Base-by-base conservation (phyloP, 92 coral and sea anemone genomes). In the Metridium senile region DNA sequence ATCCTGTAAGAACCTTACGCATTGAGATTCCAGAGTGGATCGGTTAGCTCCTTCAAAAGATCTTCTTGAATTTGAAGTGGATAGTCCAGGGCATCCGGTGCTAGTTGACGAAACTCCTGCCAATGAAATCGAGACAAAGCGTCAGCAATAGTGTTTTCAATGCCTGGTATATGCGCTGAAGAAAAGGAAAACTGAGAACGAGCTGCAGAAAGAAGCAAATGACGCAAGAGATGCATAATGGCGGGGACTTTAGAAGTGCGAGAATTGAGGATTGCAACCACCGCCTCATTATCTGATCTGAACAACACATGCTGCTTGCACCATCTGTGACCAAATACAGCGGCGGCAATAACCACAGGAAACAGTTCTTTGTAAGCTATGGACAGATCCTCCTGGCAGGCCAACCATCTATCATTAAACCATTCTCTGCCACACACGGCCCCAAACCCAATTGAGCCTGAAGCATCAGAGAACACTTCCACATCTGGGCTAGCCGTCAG, bases 21-120 rank as follows among this genome's bases (percentile, higher is more conserved):
- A 75, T 17, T 21, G 79, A 10, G 70, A 28, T 51, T 67, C 68
- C 31, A 81, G 77, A 49, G 26, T 32, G 74, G 75, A 31, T 57
- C 28, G 63, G 66, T 58, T 30, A 78, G 68, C n/a, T 52, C 34
- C 59, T 72, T 58, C 33, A 77, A 63, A 26, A 69, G 72, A 1
- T 34, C 71, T 39, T 45, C 9, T 7, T 7, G 51, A 45, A 45
- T 45, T 7, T 16, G 16, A 16, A 45, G 7, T 45, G 51, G 51
- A 16, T 45, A 16, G 51, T 7, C 51, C 51, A 45, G 16, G 51
- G 51, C 51, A 45, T 45, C 51, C 16, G 92, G 88, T 2, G 81
- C 84, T 72, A 82, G 62, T 32, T 56, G 69, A n/a, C 61, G 72
- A 76, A 88, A 83, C n/a, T n/a, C n/a, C n/a, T n/a, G n/a, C n/a